A percentile compares a stretch with the other conserved stretches of the same genome.
phyloP scores from a whole-genome alignment of 2,113 vertebrate species.

The Seriola rivoliana region DNA sequence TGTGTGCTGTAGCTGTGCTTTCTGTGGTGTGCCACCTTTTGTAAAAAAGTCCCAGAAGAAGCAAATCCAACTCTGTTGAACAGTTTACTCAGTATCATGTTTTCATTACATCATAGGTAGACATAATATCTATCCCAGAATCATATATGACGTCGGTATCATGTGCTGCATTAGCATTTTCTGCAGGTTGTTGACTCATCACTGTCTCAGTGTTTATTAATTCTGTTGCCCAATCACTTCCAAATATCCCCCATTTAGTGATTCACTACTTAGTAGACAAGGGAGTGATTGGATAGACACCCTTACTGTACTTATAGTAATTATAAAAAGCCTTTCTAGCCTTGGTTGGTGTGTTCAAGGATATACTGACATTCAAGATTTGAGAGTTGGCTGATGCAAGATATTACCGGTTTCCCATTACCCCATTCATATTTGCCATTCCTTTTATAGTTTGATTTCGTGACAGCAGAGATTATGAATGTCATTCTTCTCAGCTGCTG shows the following conservation, averaged over 20 bases:
- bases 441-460: slow-evolving; percentile 18
- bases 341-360: neutral
- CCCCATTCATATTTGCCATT: neutral
- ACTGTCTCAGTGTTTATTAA: slow-evolving; percentile 27
- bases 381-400: slow-evolving; percentile 7
- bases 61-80: neutral
- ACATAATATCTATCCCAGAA: neutral
- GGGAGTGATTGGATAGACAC: neutral
- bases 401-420: neutral
- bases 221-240: slow-evolving; percentile 40
- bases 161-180: slow-evolving; percentile 33
- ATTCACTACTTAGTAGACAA: slow-evolving; percentile 35
- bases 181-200: slow-evolving; percentile 46
- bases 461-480: slow-evolving; percentile 42
- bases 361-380: neutral
- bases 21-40: neutral
- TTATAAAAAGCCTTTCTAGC: slow-evolving; percentile 21
- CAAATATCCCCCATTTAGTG: slow-evolving; percentile 35
- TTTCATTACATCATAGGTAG: neutral
- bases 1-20: neutral
- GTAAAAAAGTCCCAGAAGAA: neutral
- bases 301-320: neutral
- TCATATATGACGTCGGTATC: slow-evolving; percentile 5
- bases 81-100: neutral
- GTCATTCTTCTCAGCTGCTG: slow-evolving; percentile 30